Percentiles rank a stretch among this genome's conserved stretches.
phyloP scores from a whole-genome alignment of 2,888 invertebrate genomes.

The Rhamphomyia laevipes region DNA sequence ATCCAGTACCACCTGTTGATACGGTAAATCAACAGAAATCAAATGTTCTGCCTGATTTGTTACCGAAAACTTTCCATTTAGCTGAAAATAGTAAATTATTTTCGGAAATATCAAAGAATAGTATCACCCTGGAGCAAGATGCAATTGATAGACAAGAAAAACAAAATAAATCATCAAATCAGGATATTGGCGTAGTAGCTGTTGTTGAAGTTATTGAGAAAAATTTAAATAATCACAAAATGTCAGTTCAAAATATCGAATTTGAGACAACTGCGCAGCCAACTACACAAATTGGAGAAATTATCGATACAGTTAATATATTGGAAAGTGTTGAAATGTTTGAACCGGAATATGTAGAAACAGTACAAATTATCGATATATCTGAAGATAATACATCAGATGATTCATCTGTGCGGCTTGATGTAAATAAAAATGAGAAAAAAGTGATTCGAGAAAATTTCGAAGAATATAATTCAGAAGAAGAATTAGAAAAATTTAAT shows the following conservation, averaged over 20 bases:
- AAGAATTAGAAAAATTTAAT: slow-evolving; percentile 14
- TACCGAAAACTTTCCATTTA: slow-evolving; percentile 50
- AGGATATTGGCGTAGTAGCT: slow-evolving; percentile 24
- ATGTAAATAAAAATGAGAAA: slow-evolving; percentile 20
- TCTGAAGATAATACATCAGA: slow-evolving; percentile 37
- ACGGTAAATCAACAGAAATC: slow-evolving; percentile 19
- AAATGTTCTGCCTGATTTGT: slow-evolving; percentile 37
- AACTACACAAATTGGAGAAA: slow-evolving; percentile 28
- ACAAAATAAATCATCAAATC: neutral
- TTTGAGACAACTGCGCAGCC: slow-evolving; percentile 11
- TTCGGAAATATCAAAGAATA: slow-evolving; percentile 47
- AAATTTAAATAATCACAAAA: slow-evolving; percentile 54
- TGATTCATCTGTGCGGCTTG: slow-evolving; percentile 34
- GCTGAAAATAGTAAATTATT: slow-evolving; percentile 56
- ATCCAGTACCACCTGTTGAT: slow-evolving; percentile 3
- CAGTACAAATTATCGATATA: slow-evolving; percentile 44
- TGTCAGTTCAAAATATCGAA: slow-evolving; percentile 33
- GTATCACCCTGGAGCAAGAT: neutral
- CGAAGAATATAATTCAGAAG: slow-evolving; percentile 12
- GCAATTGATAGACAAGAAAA: neutral
- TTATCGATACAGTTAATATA: slow-evolving; percentile 42
- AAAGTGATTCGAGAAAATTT: slow-evolving; percentile 14
- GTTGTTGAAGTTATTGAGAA: slow-evolving; percentile 57
- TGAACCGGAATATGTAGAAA: slow-evolving; percentile 43
- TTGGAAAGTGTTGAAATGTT: slow-evolving; percentile 43